phyloP scores from a whole-genome alignment of 2,113 vertebrate genomes.

The Oreochromis aureus region DNA sequence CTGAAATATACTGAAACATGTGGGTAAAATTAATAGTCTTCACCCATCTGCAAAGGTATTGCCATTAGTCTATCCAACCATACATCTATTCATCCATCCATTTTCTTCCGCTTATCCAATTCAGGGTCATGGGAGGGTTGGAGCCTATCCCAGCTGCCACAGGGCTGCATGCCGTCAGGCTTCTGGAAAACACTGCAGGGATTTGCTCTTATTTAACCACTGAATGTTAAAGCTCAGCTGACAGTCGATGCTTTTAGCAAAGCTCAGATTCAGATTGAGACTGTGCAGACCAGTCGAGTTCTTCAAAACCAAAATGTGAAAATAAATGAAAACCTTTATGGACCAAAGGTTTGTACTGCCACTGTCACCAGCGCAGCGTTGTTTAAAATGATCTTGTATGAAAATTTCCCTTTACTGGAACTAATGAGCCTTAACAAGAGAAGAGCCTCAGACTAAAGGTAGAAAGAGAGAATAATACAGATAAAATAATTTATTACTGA shows the following conservation, averaged over 20 bases:
- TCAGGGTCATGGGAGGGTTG: neutral
- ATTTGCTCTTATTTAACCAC: neutral
- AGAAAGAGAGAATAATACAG: neutral
- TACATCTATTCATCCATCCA: neutral
- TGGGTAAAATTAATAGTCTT: neutral
- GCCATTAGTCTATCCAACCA: neutral
- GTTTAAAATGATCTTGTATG: rapidly evolving
- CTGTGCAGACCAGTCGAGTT: neutral
- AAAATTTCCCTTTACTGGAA: neutral
- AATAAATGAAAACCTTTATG: neutral
- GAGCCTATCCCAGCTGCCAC: neutral
- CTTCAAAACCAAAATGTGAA: neutral
- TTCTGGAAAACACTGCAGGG: neutral
- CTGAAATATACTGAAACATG: neutral
- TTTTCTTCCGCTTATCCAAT: neutral
- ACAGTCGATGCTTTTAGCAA: neutral
- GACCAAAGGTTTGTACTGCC: neutral
- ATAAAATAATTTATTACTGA: neutral
- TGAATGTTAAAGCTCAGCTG: neutral
- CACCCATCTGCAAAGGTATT: neutral
- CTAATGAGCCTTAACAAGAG: neutral
- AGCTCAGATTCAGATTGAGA: neutral
- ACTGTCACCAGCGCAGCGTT: neutral
- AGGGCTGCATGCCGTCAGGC: neutral
- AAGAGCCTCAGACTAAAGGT: neutral